Evolutionary conservation across 2,797 vertebrate species (phyloP).

Genomic region (Trachops cirrhosus): DNA sequence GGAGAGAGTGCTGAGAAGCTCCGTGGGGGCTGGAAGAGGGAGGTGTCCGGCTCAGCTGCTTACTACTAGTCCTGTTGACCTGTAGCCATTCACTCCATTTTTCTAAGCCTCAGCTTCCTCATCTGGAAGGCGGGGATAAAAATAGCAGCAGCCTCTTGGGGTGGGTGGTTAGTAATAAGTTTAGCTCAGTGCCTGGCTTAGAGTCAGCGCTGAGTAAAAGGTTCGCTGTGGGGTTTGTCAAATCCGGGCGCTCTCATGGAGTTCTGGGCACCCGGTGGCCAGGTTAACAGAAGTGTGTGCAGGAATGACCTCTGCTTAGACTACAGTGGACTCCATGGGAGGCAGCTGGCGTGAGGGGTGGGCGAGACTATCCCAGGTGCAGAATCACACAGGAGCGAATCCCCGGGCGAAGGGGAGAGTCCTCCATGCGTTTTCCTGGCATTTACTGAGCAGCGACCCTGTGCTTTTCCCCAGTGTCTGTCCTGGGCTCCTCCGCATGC

Average conservation of each 20-base stretch:
- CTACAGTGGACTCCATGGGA: background rate
- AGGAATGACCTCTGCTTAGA: background rate
- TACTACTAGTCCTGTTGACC: background rate
- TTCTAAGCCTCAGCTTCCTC: conserved; percentile 19
- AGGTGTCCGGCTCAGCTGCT: background rate
- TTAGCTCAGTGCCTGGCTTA: background rate
- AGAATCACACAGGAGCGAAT: background rate
- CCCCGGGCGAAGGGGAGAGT: background rate
- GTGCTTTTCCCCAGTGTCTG: background rate
- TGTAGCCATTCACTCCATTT: background rate
- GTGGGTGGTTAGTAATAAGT: background rate
- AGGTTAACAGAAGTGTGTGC: background rate
- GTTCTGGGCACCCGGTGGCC: background rate
- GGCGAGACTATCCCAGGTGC: background rate
- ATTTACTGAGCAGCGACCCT: background rate
- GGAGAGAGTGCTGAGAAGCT: background rate
- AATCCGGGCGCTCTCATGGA: background rate
- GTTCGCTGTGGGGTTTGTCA: background rate
- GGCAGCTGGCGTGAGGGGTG: background rate
- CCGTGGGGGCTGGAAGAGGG: background rate
- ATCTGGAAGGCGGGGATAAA: background rate
- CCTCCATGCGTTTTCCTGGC: background rate
- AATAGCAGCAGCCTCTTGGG: background rate
- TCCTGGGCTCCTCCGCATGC: background rate
- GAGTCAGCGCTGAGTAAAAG: too few relatives aligned